Evolutionary conservation across 2,113 vertebrate species (phyloP).

Genomic region (Anser cygnoides): DNA sequence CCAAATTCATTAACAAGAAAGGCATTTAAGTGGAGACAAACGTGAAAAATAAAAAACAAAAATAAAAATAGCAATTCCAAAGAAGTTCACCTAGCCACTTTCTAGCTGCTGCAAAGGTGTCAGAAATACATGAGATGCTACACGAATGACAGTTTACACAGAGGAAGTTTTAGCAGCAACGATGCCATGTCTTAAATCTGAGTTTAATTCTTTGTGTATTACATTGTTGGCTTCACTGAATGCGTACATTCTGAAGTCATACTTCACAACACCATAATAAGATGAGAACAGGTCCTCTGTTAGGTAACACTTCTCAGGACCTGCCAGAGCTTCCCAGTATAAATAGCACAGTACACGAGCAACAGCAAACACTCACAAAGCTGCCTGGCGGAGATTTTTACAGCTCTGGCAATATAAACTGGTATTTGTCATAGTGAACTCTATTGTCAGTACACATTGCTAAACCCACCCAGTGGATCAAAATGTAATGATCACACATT

Average conservation of each 20-base stretch:
- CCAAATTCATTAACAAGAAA: background rate
- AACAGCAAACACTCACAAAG: conserved; percentile 41
- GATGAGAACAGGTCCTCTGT: background rate
- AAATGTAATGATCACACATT: background rate
- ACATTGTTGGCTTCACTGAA: background rate
- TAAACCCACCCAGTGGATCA: conserved; percentile 12
- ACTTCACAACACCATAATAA: background rate
- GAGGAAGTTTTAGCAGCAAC: background rate
- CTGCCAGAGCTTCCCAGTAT: conserved; percentile 12
- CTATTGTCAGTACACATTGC: background rate
- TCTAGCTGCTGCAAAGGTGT: background rate
- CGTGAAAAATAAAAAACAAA: background rate
- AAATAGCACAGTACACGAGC: conserved; percentile 32
- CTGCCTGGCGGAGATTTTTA: conserved; percentile 35
- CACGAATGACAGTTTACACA: background rate
- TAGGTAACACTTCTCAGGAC: conserved; percentile 20
- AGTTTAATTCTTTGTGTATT: background rate
- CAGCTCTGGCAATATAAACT: conserved; percentile 1
- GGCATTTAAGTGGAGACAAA: background rate
- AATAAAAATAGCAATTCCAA: background rate
- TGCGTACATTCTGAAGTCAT: background rate
- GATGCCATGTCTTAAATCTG: background rate
- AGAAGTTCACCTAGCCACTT: background rate
- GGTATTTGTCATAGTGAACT: background rate
- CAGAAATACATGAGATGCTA: background rate